A percentile compares a stretch with the other conserved stretches of the same genome.
These are phyloP conservation scores for Thryonomys swinderianus DNA, from an alignment of 2,113 vertebrate species.

Conservation along the genomic window DNA sequence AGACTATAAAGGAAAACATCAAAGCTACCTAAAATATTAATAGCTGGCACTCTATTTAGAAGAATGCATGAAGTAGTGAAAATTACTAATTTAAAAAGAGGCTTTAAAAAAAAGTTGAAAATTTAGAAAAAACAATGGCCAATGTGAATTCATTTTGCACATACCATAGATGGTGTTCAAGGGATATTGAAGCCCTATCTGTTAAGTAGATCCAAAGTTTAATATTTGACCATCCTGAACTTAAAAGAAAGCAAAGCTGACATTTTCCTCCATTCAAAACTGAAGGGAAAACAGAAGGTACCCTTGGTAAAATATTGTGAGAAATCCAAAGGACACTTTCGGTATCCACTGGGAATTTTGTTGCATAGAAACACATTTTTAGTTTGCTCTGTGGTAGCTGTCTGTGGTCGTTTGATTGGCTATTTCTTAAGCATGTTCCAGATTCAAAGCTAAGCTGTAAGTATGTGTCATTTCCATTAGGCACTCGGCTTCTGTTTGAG, in stretches of 20 bases:
- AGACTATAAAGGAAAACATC: conserved; percentile 89
- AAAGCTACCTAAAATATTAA: conserved; percentile 91
- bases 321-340: conserved; percentile 53
- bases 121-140: conserved; percentile 84
- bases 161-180: conserved; percentile 73
- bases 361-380: conserved; percentile 16
- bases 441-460: not conserved
- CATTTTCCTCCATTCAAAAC: conserved; percentile 62
- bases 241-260: conserved; percentile 71
- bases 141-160: conserved; percentile 80
- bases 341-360: not conserved
- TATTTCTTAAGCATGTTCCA: conserved; percentile 44
- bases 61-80: conserved; percentile 83
- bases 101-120: conserved; percentile 77
- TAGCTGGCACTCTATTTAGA: conserved; percentile 87
- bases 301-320: conserved; percentile 13
- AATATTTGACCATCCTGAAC: conserved; percentile 67
- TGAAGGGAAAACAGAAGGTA: conserved; percentile 45
- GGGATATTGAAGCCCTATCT: not conserved
- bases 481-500: not conserved
- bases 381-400: not conserved
- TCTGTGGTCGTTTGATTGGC: not conserved
- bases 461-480: not conserved
- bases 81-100: conserved; percentile 88
- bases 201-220: conserved; percentile 58